Evolutionary conservation across 2,797 vertebrate genomes (phyloP).

Genomic region (Lithobates sylvaticus): DNA sequence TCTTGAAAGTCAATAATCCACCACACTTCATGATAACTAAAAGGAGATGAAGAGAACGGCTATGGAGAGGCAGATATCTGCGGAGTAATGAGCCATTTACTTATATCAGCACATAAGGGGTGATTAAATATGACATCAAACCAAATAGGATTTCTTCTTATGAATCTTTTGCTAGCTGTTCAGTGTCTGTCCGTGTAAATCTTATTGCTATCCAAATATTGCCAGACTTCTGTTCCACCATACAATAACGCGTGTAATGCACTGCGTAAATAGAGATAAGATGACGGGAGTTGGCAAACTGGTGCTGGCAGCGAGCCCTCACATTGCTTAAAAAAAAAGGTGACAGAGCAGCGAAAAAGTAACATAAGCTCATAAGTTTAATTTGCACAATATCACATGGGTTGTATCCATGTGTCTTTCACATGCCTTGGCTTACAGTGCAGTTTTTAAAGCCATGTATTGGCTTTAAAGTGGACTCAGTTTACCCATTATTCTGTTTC

Average conservation of each 20-base stretch:
- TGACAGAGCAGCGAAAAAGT: too few relatives aligned
- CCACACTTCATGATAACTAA: conserved; percentile 45
- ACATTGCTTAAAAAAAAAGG: too few relatives aligned
- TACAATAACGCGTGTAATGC: neutral
- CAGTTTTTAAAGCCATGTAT: too few relatives aligned
- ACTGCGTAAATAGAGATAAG: neutral
- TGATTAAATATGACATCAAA: conserved; percentile 58
- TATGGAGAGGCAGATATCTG: conserved; percentile 31
- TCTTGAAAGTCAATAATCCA: conserved; percentile 46
- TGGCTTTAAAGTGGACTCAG: too few relatives aligned
- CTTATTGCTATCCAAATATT: conserved; percentile 14
- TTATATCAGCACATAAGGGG: conserved; percentile 46
- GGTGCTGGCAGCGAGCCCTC: too few relatives aligned
- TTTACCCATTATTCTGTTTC: too few relatives aligned
- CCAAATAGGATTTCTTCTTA: conserved; percentile 42
- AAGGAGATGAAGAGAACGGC: conserved; percentile 28
- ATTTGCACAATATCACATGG: too few relatives aligned
- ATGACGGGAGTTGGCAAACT: too few relatives aligned
- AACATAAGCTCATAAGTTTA: too few relatives aligned
- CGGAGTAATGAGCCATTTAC: conserved; percentile 46
- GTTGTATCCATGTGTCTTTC: too few relatives aligned
- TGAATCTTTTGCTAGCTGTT: neutral
- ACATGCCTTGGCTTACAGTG: too few relatives aligned
- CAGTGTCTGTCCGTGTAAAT: neutral
- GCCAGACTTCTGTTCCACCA: neutral